phyloP scores from a whole-genome alignment of 2,797 vertebrate genomes.

The Cossypha heuglini region DNA sequence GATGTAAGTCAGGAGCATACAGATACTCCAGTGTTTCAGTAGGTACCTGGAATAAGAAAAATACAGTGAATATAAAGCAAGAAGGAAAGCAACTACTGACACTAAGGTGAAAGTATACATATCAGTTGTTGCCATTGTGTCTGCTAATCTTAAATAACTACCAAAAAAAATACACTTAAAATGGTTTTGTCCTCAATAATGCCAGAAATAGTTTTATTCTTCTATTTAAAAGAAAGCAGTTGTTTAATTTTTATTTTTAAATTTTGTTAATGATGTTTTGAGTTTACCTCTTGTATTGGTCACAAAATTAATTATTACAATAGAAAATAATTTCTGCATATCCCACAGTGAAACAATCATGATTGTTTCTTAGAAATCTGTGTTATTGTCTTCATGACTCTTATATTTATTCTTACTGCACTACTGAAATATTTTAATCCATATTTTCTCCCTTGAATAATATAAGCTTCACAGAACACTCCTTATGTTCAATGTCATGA shows the following conservation, averaged over 20 bases:
- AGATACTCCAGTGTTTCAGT: background rate
- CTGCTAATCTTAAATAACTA: background rate
- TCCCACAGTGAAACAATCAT: background rate
- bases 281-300: background rate
- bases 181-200: background rate
- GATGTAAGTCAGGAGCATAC: background rate
- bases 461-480: background rate
- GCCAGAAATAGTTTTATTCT: background rate
- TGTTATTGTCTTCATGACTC: background rate
- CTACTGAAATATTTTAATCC: background rate
- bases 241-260: accelerated
- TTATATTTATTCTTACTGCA: background rate
- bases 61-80: background rate
- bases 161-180: background rate
- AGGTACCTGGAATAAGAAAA: background rate
- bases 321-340: background rate
- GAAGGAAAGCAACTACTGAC: background rate
- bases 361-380: background rate
- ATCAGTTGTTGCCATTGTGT: background rate
- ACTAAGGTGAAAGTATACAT: background rate
- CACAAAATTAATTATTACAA: background rate
- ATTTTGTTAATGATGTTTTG: background rate
- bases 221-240: background rate
- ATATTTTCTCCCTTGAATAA: background rate
- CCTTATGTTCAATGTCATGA: background rate